Evolutionary conservation across 1,140 invertebrate genomes (phyloP), one percentile per base, ranked within the genome.

Genomic region (Sinonovacula constricta): DNA sequence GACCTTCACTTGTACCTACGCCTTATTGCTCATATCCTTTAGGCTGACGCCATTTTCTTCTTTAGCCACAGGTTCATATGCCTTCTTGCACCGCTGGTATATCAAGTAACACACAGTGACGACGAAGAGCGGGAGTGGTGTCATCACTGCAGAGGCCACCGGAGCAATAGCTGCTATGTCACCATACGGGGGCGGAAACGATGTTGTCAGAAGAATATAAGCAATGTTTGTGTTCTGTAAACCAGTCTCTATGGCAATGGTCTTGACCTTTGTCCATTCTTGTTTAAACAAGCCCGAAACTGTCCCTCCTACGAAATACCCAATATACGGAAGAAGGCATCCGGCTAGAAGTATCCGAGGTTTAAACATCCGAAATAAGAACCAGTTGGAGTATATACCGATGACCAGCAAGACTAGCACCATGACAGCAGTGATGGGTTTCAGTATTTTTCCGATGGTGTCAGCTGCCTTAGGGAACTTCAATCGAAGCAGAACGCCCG

Each of bases 341-440:
- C 97, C 97, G 26, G 95, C 95, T 10, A 97, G 84, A 31, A 96
- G 85, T 63, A 97, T 57, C 69, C 72, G 67, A 1, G 83, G 84
- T 3, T 88, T 90, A 7, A 97, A 95, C 84, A 99, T 90, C 87
- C 95, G 91, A 86, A 99, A 98, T 56, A 99, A 94, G 91, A 97
- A 99, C 14, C 95, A 91, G 91, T 99, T 98, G 0, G 96, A 95
- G 56, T 95, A 93, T 34, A 97, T 95, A 0, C 97, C 98, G 92
- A 99, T 97, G n/a, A 95, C 92, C 5, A 98, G 93, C 59, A 99
- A 92, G 66, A 98, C 97, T 3, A 98, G 75, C 62, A 99, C 94
- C 18, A 98, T 92, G 53, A 95, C 88, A 0, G 95, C 92, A 0
- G 97, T 96, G 81, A 98, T 95, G 0, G 96, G 96, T 33, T 82